A percentile compares a stretch with the other conserved stretches of the same genome.
Evolutionary conservation across 2,113 vertebrate genomes (phyloP).

Genomic region (Calonectris borealis): DNA sequence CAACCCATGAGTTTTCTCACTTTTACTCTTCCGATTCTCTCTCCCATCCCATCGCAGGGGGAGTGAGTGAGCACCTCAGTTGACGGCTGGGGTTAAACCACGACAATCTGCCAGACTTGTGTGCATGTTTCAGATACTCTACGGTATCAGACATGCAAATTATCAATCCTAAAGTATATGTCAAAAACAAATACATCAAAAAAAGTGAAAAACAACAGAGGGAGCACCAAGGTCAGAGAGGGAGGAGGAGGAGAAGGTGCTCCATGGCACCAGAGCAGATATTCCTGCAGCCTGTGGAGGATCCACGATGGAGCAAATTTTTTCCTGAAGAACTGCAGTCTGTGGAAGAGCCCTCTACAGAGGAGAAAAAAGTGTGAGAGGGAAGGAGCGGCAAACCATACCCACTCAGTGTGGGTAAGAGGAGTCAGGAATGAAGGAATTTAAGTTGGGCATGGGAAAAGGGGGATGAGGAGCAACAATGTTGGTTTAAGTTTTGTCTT

Average conservation of each 20-base stretch:
- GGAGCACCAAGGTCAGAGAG: not conserved
- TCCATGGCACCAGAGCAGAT: not conserved
- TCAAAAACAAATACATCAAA: not conserved
- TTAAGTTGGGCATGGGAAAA: not conserved
- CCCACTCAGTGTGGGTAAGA: not conserved
- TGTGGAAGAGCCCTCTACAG: not conserved
- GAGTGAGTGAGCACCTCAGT: too few species aligned
- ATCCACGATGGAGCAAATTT: not conserved
- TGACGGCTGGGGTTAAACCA: too few species aligned
- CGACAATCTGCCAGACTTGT: not conserved
- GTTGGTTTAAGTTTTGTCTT: not conserved
- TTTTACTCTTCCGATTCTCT: too few species aligned
- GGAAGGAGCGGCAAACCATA: not conserved
- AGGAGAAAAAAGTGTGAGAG: not conserved
- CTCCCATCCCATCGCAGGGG: too few species aligned
- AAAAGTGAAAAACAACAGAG: not conserved
- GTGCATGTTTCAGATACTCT: not conserved
- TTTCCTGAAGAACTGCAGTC: not conserved
- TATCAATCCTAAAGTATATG: not conserved
- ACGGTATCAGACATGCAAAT: not conserved
- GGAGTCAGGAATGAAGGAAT: not conserved
- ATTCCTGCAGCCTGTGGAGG: accelerated
- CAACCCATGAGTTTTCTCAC: too few species aligned
- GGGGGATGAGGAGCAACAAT: not conserved
- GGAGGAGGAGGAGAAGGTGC: not conserved